A percentile compares a stretch with the other conserved stretches of the same genome.
Conservation (phyloP, 2,888 invertebrate species). For the Ommatoiulus sabulosus region DNA sequence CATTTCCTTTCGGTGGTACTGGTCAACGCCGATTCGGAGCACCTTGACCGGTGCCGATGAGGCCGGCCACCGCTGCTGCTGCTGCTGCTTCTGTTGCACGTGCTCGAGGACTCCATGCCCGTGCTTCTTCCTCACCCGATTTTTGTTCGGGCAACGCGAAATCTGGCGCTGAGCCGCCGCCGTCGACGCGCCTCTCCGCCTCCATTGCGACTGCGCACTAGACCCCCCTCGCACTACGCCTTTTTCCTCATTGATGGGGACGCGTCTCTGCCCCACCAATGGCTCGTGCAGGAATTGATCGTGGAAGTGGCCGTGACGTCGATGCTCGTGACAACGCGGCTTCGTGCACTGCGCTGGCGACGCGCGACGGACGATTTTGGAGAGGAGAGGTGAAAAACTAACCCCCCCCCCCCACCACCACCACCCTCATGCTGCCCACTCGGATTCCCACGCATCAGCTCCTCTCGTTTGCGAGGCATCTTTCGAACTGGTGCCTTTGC, state of each 20-base stretch:
- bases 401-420: neutral
- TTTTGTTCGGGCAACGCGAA: neutral
- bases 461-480: no score
- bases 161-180: neutral
- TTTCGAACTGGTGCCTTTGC: no score
- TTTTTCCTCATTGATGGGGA: neutral
- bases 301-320: neutral
- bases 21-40: neutral
- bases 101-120: conserved; percentile 1
- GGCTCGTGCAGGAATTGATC: neutral
- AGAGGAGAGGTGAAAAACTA: neutral
- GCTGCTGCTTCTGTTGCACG: neutral
- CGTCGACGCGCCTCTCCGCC: neutral
- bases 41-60: neutral
- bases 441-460: no score
- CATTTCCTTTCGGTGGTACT: neutral
- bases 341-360: no score
- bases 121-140: neutral
- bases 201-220: conserved; percentile 7
- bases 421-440: neutral
- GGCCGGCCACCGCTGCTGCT: neutral
- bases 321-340: neutral
- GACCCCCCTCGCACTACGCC: neutral
- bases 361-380: no score
- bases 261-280: neutral